Conservation (phyloP, 2,888 invertebrate species). For the Palloptera scutellata region DNA sequence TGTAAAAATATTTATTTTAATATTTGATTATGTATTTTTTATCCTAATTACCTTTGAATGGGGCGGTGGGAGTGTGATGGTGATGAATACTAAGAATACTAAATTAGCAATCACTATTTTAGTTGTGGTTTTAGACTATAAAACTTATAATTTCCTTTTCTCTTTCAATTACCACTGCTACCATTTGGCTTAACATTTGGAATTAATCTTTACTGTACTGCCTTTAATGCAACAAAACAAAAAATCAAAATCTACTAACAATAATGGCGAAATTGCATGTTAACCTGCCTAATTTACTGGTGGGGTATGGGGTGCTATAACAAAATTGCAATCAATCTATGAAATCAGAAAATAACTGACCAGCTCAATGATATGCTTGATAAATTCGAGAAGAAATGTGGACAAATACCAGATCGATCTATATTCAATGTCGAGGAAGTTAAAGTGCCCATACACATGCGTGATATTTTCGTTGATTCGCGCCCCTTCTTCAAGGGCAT, state of each 20-base stretch:
- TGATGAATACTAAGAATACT: background rate
- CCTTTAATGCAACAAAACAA: constrained; percentile 30
- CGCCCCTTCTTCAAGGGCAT: constrained; percentile 57
- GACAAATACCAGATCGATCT: constrained; percentile 52
- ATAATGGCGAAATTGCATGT: constrained; percentile 40
- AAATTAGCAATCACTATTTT: constrained; percentile 4
- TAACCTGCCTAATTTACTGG: constrained; percentile 38
- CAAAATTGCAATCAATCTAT: no score
- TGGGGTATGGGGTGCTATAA: no score
- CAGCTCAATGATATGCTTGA: constrained; percentile 47
- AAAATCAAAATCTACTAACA: constrained; percentile 27
- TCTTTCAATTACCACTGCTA: constrained; percentile 55
- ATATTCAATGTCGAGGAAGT: constrained; percentile 57
- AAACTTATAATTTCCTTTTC: constrained; percentile 47
- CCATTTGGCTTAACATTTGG: constrained; percentile 46
- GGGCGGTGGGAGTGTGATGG: background rate
- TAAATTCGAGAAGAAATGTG: constrained; percentile 50
- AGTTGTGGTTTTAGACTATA: constrained; percentile 15
- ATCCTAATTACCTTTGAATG: background rate
- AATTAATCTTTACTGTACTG: constrained; percentile 26
- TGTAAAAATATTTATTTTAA: no score
- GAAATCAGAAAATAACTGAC: constrained; percentile 41
- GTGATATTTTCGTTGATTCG: constrained; percentile 53
- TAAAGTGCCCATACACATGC: constrained; percentile 57
- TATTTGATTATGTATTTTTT: background rate